phyloP scores from a whole-genome alignment of 1,140 invertebrate species.

The Macrostomum lignano region DNA sequence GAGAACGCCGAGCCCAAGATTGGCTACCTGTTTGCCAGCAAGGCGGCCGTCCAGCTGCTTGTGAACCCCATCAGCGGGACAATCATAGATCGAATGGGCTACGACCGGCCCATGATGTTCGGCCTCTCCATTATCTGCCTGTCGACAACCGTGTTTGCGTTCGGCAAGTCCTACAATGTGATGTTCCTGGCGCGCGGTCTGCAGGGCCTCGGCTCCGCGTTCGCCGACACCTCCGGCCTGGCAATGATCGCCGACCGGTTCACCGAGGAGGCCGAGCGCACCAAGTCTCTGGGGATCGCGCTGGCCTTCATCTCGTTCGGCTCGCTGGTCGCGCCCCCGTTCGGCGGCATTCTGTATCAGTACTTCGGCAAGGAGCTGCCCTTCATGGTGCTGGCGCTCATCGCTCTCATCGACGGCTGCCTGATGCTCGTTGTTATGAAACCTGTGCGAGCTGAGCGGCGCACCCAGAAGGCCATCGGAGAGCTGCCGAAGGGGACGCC shows the following conservation, averaged over 20 bases:
- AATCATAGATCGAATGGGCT: constrained; percentile 86
- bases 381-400: constrained; percentile 70
- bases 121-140: constrained; percentile 88
- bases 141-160: constrained; percentile 88
- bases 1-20: too few relatives aligned
- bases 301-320: constrained; percentile 96
- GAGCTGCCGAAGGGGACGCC: constrained; percentile 34
- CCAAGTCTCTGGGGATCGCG: constrained; percentile 79
- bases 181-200: constrained; percentile 86
- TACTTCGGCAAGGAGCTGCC: constrained; percentile 90
- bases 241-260: constrained; percentile 98
- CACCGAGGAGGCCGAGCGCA: constrained; percentile 72
- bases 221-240: constrained; percentile 83
- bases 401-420: constrained; percentile 70
- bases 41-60: constrained; percentile 88
- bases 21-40: constrained; percentile 82
- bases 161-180: constrained; percentile 67
- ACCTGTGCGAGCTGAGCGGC: constrained; percentile 16
- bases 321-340: constrained; percentile 94
- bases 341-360: constrained; percentile 81
- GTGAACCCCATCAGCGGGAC: constrained; percentile 92
- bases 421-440: constrained; percentile 82
- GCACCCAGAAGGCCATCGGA: constrained; percentile 1
- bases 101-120: constrained; percentile 96
- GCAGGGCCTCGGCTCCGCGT: constrained; percentile 90